Base-by-base conservation (phyloP, 2,113 vertebrate species). In the Erythrocercus mccallii region DNA sequence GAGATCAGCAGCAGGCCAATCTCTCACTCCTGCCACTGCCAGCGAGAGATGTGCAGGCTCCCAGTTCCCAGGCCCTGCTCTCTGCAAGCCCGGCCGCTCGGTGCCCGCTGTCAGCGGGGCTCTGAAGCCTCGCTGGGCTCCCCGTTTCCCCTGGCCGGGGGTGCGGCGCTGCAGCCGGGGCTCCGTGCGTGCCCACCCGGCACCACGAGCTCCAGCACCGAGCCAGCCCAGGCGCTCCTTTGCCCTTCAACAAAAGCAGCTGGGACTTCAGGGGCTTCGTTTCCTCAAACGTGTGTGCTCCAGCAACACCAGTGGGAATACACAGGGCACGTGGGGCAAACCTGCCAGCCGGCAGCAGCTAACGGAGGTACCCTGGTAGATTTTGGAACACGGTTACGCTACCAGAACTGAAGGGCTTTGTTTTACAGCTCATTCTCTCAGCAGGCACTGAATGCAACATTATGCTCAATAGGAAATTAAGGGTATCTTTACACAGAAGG, bases 121-220 rank as follows among this genome's bases (percentile, higher is more conserved):
- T 21, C 68, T 3, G n/a, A 30, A 40, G 56, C 30, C 56, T 13
- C 9, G 11, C 22, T 20, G 19, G 54, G 53, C 45, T 57, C 50
- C 27, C 38, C 3, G 0, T 7, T 40, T 18, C 8, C 18, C 37
- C 64, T 9, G 64, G 35, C 25, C 17, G 9, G 45, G 33, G 31
- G 11, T 3, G 35, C 12, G 33, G 62, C 19, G 3, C 64, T 30
- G 73, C 27, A n/a, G 24, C 24, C 8, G 5, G 47, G 35, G 48
- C 6, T 33, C 24, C 5, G 4, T 0, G 16, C 3, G 14, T 2
- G 56, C 30, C 10, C 71, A 23, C 30, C 7, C 30, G 25, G 40
- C 48, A 44, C 1, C 51, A 0, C 7, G 18, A 2, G 7, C 64
- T 10, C 27, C 9, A 47, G 5, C 2, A 24, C 4, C 18, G 13